Conservation (phyloP, 2,888 invertebrate species). For the Yponomeuta evonymella region DNA sequence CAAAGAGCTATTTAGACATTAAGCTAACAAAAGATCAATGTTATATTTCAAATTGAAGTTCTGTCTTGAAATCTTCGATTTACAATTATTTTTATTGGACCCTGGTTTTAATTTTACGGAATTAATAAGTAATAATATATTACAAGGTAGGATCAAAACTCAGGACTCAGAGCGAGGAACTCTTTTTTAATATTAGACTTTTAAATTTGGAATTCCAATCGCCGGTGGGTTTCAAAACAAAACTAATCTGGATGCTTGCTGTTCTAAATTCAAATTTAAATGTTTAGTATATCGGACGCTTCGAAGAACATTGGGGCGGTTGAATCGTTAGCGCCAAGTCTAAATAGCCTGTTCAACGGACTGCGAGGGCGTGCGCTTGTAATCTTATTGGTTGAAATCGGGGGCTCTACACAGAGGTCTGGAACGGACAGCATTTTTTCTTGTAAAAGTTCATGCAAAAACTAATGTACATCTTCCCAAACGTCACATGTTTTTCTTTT, state of each 20-base stretch:
- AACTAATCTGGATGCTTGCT: not conserved
- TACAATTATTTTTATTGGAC: no score
- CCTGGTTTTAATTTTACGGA: no score
- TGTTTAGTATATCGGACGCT: not conserved
- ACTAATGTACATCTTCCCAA: not conserved
- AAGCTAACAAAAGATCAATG: not conserved
- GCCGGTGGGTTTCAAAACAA: not conserved
- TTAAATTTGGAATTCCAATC: not conserved
- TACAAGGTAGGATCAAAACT: not conserved
- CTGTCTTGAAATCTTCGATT: no score
- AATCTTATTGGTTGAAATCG: conserved; percentile 60
- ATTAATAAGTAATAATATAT: no score
- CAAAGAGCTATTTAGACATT: conserved; percentile 30
- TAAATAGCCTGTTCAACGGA: not conserved
- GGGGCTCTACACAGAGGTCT: not conserved
- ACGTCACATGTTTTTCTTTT: no score
- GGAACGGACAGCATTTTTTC: not conserved
- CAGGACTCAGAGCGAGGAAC: not conserved
- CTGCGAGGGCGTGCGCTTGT: conserved; percentile 18
- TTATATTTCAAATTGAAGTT: not conserved
- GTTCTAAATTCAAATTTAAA: not conserved
- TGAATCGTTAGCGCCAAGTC: not conserved
- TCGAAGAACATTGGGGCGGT: not conserved
- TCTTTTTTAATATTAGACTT: not conserved
- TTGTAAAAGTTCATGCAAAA: not conserved